Evolutionary conservation across 2,888 invertebrate genomes (phyloP), one percentile per base, ranked within the genome.

Genomic region (Portevinia maculata): DNA sequence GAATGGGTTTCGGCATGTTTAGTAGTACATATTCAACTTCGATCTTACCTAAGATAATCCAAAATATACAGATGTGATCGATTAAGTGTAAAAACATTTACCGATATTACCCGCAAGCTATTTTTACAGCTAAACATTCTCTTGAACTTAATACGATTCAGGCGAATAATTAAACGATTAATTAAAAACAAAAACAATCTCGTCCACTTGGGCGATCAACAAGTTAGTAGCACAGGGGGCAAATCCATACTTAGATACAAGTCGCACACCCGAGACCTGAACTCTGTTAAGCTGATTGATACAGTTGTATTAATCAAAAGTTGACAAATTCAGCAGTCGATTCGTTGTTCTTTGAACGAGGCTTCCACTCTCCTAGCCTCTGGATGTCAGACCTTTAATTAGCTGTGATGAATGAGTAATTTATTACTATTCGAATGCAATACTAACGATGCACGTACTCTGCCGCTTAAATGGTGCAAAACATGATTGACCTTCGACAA

Each of bases 401-500:
- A 50, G 17, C 41, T 8, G 9, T 19, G 19, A 44, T 28, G 17
- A 41, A 59, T 59, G 41, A 50, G 24, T 52, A 32, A 41, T 50
- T 70, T 50, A 60, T 60, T 69, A 48, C 57, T 48, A 28, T 28
- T 69, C 13, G n/a, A 15, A 62, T 62, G 34, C n/a, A 32, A 32
- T 21, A 60, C 24, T 37, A 28, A 69, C 15, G 11, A 37, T 6
- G n/a, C n/a, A n/a, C n/a, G n/a, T n/a, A n/a, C n/a, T n/a, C n/a
- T 57, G 55, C 17, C 6, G 17, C 13, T 39, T 24, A 50, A 64
- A 28, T 34, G 17, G 24, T 57, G 48, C 57, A 57, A 48, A 48
- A 57, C 37, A 48, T 17, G 28, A 8, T 39, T 70, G 59, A 70
- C 70, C 70, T 70, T 70, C 70, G 59, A 8, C 59, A 24, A 46